Conservation (phyloP, 2,888 invertebrate species). For the Crepidodera aurea region DNA sequence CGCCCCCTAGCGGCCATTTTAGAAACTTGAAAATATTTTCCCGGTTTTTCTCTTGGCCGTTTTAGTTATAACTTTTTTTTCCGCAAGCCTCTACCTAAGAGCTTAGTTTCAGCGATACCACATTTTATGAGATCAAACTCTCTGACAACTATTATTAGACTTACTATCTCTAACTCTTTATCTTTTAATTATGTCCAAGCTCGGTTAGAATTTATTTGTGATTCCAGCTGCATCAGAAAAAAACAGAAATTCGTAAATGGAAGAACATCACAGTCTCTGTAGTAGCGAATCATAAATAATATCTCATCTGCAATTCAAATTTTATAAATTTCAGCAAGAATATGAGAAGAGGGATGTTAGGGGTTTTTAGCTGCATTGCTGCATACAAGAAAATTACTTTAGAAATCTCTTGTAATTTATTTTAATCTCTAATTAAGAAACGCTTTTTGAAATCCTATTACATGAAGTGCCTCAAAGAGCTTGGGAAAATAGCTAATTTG, state of each 20-base stretch:
- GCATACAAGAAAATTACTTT: slow-evolving; percentile 24
- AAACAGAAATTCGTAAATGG: slow-evolving; percentile 1
- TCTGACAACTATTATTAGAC: too few species aligned
- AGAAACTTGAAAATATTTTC: too few species aligned
- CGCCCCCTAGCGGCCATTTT: too few species aligned
- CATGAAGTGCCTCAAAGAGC: slow-evolving; percentile 15
- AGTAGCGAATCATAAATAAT: slow-evolving; percentile 20
- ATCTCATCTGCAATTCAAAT: slow-evolving; percentile 26
- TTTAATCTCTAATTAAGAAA: slow-evolving; percentile 34
- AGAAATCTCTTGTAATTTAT: slow-evolving; percentile 28
- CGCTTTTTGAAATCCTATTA: slow-evolving; percentile 43
- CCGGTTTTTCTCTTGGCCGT: too few species aligned
- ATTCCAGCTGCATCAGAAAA: too few species aligned
- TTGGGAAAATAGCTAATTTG: slow-evolving; percentile 19
- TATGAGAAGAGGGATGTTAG: slow-evolving; percentile 11
- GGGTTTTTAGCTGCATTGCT: slow-evolving; percentile 24
- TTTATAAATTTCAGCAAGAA: slow-evolving; percentile 14
- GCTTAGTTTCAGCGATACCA: too few species aligned
- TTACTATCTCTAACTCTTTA: too few species aligned
- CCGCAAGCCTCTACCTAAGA: too few species aligned
- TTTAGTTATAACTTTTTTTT: too few species aligned
- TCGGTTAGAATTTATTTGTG: too few species aligned
- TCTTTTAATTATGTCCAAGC: too few species aligned
- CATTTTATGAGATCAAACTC: too few species aligned
- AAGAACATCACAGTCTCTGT: slow-evolving; percentile 9